Percentiles rank a stretch among this genome's conserved stretches.
Evolutionary conservation across 2,113 vertebrate genomes (phyloP).

Genomic region (Gasterosteus aculeatus): DNA sequence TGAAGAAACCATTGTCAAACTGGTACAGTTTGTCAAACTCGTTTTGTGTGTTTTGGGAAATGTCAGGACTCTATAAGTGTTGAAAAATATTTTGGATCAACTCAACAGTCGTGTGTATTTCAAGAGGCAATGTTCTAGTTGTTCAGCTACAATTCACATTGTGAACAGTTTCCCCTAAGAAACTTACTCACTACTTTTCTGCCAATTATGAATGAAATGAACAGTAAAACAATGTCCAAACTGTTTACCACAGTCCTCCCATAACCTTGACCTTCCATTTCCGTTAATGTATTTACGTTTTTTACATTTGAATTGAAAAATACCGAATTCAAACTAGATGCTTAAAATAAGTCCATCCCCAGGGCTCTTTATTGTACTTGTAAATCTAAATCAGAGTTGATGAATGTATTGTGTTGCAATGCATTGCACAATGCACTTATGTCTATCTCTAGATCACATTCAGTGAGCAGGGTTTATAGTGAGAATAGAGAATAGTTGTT

Average conservation of each 20-base stretch:
- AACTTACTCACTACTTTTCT: background rate
- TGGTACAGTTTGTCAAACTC: background rate
- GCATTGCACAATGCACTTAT: background rate
- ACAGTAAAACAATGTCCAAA: background rate
- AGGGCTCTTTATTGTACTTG: background rate
- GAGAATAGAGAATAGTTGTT: background rate
- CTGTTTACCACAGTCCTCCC: background rate
- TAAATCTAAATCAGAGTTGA: background rate
- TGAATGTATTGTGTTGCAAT: background rate
- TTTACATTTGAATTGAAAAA: background rate
- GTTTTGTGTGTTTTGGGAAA: background rate
- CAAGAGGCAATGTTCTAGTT: background rate
- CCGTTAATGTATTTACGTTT: background rate
- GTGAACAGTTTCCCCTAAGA: background rate
- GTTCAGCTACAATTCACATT: background rate
- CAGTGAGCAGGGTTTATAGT: background rate
- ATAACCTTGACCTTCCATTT: background rate
- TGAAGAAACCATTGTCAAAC: background rate
- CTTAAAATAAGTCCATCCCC: background rate
- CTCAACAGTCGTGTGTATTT: background rate
- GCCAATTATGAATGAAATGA: background rate
- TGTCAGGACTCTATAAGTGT: slow-evolving; percentile 1
- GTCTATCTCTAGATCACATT: background rate
- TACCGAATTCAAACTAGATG: background rate
- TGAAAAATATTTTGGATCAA: background rate